Percentiles rank a stretch among this genome's conserved stretches.
These are phyloP conservation scores for Bufo bufo DNA, from an alignment of 2,113 vertebrate genomes.

Conservation along the genomic window DNA sequence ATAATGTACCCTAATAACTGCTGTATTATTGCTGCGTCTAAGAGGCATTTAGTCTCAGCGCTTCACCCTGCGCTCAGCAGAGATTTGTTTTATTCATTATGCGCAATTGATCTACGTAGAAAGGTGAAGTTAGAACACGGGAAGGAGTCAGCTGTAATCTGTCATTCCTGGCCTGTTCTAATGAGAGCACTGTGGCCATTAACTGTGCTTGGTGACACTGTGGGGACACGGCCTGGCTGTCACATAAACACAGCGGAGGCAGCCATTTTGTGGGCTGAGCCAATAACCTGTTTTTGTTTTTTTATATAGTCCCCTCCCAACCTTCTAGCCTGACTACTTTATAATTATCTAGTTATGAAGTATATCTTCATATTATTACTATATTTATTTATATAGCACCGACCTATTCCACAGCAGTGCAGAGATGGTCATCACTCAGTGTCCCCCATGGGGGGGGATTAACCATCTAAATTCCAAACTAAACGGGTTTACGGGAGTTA, in stretches of 20 bases:
- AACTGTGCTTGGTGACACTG: not conserved
- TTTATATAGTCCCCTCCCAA: not conserved
- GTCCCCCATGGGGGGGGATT: too few species aligned
- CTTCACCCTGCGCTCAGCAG: constrained; percentile 46
- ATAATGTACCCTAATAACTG: constrained; percentile 77
- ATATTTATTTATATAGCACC: too few species aligned
- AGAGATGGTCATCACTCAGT: too few species aligned
- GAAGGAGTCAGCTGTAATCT: constrained; percentile 8
- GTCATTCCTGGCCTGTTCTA: constrained; percentile 32
- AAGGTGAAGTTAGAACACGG: constrained; percentile 38
- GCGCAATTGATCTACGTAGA: constrained; percentile 40
- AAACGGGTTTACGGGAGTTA: too few species aligned
- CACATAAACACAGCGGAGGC: not conserved
- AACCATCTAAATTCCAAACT: too few species aligned
- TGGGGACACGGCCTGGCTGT: not conserved
- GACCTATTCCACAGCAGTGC: too few species aligned
- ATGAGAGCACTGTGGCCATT: constrained; percentile 37
- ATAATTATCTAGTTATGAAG: not conserved
- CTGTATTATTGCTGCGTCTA: constrained; percentile 65
- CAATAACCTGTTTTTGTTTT: not conserved
- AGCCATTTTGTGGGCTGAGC: constrained; percentile 18
- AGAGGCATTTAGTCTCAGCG: constrained; percentile 65
- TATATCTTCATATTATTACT: not conserved
- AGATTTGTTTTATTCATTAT: constrained; percentile 56
- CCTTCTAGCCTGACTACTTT: not conserved